Percentiles rank a stretch among this genome's conserved stretches.
Evolutionary conservation across 2,113 vertebrate genomes (phyloP).

Genomic region (Capreolus pygargus): DNA sequence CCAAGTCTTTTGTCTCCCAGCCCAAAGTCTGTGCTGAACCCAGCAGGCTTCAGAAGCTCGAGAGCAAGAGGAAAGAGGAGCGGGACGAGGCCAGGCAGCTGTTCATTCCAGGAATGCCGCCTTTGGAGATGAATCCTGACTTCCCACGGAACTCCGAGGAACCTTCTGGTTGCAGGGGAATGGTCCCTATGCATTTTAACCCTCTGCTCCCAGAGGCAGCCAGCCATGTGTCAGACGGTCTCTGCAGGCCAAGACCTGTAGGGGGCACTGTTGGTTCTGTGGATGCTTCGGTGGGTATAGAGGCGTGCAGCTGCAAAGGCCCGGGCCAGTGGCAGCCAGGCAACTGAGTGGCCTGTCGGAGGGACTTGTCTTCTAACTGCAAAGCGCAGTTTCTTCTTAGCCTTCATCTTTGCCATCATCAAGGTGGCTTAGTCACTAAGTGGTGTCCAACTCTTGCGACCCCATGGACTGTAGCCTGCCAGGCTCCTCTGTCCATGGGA

Average conservation of each 20-base stretch:
- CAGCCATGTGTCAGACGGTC: background rate
- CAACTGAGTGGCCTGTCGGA: background rate
- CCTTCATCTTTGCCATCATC: background rate
- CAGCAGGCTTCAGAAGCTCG: background rate
- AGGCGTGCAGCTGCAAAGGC: rapidly evolving
- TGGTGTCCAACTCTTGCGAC: background rate
- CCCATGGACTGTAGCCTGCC: background rate
- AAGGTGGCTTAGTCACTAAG: background rate
- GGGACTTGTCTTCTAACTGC: background rate
- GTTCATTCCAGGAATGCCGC: background rate
- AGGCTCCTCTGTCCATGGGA: background rate
- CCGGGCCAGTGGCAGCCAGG: background rate
- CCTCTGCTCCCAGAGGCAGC: background rate
- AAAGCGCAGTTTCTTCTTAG: background rate
- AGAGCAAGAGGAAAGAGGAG: background rate
- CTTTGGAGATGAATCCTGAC: background rate
- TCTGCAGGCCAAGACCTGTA: background rate
- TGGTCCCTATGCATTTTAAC: rapidly evolving
- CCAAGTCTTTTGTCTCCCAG: background rate
- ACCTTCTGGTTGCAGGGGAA: background rate
- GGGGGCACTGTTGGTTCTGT: background rate
- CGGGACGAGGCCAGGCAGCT: background rate
- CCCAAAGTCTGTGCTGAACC: background rate
- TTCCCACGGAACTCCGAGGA: background rate
- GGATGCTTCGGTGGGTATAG: background rate